These are phyloP conservation scores for Gopherus flavomarginatus DNA, from an alignment of 2,113 vertebrate genomes.

Conservation along the genomic window DNA sequence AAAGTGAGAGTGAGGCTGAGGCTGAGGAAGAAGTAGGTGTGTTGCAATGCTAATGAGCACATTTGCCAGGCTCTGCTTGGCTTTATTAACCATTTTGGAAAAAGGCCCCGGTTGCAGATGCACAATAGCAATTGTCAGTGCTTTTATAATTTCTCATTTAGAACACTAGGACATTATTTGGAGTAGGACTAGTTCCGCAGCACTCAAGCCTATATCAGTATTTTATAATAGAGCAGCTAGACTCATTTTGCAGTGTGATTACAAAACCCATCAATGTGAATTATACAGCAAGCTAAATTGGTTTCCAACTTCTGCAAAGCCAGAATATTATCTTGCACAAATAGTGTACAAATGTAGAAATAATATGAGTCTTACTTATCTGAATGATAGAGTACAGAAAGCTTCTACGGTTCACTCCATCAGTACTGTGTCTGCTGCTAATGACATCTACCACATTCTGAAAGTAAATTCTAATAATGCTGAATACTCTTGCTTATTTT, in stretches of 20 bases:
- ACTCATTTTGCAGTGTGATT: constrained; percentile 66
- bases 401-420: constrained; percentile 25
- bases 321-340: constrained; percentile 65
- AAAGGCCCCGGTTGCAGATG: constrained; percentile 62
- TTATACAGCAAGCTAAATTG: constrained; percentile 70
- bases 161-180: constrained; percentile 52
- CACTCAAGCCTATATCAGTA: constrained; percentile 48
- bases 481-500: background rate
- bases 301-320: constrained; percentile 60
- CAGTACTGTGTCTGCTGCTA: constrained; percentile 34
- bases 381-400: constrained; percentile 32
- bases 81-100: constrained; percentile 55
- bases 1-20: background rate
- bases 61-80: constrained; percentile 32
- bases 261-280: constrained; percentile 73
- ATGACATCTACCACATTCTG: constrained; percentile 17
- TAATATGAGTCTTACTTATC: constrained; percentile 48
- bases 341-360: constrained; percentile 73
- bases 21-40: background rate
- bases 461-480: background rate
- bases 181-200: constrained; percentile 17
- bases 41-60: constrained; percentile 44
- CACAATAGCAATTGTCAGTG: constrained; percentile 60
- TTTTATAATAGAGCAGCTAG: constrained; percentile 60
- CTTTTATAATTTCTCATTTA: constrained; percentile 66